Percentiles rank a stretch among this genome's conserved stretches.
These are phyloP conservation scores for Muschampia plurimacula DNA, from an alignment of 2,888 invertebrate species.

Conservation along the genomic window DNA sequence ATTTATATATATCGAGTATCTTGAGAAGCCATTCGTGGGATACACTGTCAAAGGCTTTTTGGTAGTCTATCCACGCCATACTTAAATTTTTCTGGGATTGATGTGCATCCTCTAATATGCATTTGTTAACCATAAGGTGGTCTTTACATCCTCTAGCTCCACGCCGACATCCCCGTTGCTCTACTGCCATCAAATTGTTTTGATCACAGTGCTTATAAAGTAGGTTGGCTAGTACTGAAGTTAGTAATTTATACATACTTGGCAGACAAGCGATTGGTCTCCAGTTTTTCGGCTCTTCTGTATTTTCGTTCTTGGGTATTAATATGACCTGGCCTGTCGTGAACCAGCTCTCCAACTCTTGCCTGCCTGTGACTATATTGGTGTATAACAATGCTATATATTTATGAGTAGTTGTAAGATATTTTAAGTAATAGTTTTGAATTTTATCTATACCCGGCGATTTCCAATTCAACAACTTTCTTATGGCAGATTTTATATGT, in stretches of 20 bases:
- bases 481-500: background rate
- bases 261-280: slow-evolving; percentile 37
- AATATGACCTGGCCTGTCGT: slow-evolving; percentile 37
- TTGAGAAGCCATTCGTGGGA: slow-evolving; percentile 25
- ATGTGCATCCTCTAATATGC: slow-evolving; percentile 39
- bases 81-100: slow-evolving; percentile 38
- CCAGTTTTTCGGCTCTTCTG: slow-evolving; percentile 28
- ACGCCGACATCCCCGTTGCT: slow-evolving; percentile 32
- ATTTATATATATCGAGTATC: slow-evolving; percentile 29
- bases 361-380: background rate
- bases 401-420: background rate
- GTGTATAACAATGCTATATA: background rate
- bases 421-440: slow-evolving; percentile 17
- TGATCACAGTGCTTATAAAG: slow-evolving; percentile 25
- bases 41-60: slow-evolving; percentile 37
- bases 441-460: slow-evolving; percentile 7
- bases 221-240: slow-evolving; percentile 13
- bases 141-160: slow-evolving; percentile 39
- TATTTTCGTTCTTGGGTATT: slow-evolving; percentile 30
- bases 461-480: slow-evolving; percentile 9
- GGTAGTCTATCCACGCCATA: slow-evolving; percentile 39
- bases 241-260: slow-evolving; percentile 37
- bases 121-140: slow-evolving; percentile 42
- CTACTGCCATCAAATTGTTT: slow-evolving; percentile 32
- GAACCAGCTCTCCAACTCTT: slow-evolving; percentile 9